Evolutionary conservation across 2,888 invertebrate genomes (phyloP).

Genomic region (Xanthostigma xanthostigma): DNA sequence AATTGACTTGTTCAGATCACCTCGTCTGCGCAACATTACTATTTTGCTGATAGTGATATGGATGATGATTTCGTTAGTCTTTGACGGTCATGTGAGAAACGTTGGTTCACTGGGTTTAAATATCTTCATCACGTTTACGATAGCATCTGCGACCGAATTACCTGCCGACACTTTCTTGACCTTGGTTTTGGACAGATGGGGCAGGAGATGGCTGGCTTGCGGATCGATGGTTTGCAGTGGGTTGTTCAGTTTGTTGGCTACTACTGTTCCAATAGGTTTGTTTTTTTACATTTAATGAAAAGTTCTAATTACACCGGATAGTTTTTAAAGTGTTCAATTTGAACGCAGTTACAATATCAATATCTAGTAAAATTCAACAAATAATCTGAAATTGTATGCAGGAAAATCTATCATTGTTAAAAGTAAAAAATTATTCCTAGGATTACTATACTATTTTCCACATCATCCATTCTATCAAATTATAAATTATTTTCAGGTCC

Average conservation of each 20-base stretch:
- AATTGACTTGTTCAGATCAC: conserved; percentile 64
- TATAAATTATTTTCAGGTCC: conserved; percentile 35
- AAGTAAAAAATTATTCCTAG: no score
- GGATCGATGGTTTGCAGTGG: conserved; percentile 70
- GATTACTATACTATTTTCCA: no score
- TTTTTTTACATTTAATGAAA: conserved; percentile 2
- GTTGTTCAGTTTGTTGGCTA: conserved; percentile 63
- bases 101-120: conserved; percentile 70
- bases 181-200: conserved; percentile 62
- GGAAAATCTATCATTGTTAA: no score
- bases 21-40: conserved; percentile 59
- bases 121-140: conserved; percentile 72
- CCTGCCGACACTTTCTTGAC: conserved; percentile 75
- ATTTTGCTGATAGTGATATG: conserved; percentile 68
- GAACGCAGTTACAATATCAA: no score
- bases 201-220: conserved; percentile 71
- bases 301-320: no score
- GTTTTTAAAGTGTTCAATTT: no score
- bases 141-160: conserved; percentile 69
- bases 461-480: neutral
- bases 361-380: no score
- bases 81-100: conserved; percentile 79
- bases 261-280: conserved; percentile 55
- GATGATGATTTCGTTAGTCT: conserved; percentile 80
- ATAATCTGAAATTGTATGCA: no score